Conservation (phyloP, 2,113 vertebrate genomes). For the Casuarius casuarius region DNA sequence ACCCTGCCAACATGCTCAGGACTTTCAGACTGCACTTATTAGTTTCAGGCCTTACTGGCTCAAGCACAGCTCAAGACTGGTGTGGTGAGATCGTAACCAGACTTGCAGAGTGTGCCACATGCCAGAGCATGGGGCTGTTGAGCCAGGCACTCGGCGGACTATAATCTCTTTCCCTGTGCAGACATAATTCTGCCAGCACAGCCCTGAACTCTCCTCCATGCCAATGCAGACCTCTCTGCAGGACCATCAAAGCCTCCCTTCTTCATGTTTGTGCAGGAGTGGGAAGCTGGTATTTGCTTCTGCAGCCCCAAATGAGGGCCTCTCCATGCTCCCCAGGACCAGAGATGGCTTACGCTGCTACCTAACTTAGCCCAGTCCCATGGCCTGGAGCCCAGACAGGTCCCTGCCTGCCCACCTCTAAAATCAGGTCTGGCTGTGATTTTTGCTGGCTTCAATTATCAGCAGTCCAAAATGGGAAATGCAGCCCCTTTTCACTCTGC, state of each 20-base stretch:
- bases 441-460: not conserved
- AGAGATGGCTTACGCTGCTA: accelerated
- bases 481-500: not conserved
- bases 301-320: not conserved
- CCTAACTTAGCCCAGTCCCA: not conserved
- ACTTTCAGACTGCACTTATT: not conserved
- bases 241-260: not conserved
- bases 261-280: not conserved
- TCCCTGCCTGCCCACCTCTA: not conserved
- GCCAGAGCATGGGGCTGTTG: not conserved
- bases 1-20: not conserved
- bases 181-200: accelerated
- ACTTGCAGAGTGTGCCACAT: accelerated
- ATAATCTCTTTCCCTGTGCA: not conserved
- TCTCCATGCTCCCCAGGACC: not conserved
- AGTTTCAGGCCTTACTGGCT: not conserved
- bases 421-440: not conserved
- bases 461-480: not conserved
- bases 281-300: not conserved
- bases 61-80: accelerated
- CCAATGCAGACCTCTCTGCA: not conserved
- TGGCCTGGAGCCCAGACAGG: not conserved
- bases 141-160: not conserved
- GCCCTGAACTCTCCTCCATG: not conserved
- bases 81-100: not conserved